phyloP scores from a whole-genome alignment of 2,797 vertebrate species.

The Semaprochilodus insignis region DNA sequence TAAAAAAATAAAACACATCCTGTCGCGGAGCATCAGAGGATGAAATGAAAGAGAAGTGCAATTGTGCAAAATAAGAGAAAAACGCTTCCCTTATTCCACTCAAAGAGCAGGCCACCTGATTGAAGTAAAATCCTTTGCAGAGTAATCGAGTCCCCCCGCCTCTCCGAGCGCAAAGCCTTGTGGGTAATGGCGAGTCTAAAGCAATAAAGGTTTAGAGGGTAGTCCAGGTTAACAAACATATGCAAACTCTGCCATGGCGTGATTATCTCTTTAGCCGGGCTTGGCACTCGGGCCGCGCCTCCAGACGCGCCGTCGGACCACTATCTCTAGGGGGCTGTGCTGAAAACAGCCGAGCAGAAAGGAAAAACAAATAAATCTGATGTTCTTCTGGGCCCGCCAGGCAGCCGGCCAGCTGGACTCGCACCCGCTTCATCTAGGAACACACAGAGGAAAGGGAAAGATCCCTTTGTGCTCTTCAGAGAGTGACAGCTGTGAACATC shows the following conservation, averaged over 20 bases:
- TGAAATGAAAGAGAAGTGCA: constrained; percentile 37
- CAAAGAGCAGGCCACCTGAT: constrained; percentile 16
- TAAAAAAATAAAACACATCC: not conserved
- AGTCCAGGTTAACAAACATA: constrained; percentile 20
- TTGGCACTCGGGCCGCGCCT: constrained; percentile 26
- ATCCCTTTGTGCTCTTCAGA: constrained; percentile 36
- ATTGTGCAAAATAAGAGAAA: constrained; percentile 31
- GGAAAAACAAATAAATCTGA: constrained; percentile 44
- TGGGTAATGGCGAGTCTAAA: constrained; percentile 26
- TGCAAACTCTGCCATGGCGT: constrained; percentile 2
- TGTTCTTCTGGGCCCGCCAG: constrained; percentile 7
- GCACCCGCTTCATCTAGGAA: constrained; percentile 43
- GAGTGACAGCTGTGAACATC: constrained; percentile 54
- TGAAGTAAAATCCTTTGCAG: constrained; percentile 35
- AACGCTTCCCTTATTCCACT: not conserved
- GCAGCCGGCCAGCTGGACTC: constrained; percentile 35
- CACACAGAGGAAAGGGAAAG: constrained; percentile 35
- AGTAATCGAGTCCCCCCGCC: constrained; percentile 13
- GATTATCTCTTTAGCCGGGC: constrained; percentile 18
- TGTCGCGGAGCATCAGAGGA: constrained; percentile 33
- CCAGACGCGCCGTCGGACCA: constrained; percentile 11
- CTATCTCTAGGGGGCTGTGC: constrained; percentile 13
- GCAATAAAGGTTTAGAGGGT: constrained; percentile 13
- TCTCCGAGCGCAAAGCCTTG: constrained; percentile 11
- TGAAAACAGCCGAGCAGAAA: constrained; percentile 25